phyloP scores from a whole-genome alignment of 2,113 vertebrate genomes.

The Egretta garzetta region DNA sequence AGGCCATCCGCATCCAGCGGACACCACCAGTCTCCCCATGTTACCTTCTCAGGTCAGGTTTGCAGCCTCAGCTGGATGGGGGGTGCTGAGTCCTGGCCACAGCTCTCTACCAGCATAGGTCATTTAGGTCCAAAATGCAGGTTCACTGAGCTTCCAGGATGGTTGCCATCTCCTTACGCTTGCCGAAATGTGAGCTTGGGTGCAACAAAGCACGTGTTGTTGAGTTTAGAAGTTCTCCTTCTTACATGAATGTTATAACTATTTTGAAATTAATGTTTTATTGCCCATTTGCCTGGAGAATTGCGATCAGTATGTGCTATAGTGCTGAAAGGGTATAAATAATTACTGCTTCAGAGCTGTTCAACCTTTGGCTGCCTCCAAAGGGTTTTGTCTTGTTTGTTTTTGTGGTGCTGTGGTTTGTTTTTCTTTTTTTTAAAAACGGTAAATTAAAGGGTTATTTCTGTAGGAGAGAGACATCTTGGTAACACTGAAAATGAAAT shows the following conservation, averaged over 20 bases:
- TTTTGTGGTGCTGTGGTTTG: neutral
- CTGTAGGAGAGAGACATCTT: neutral
- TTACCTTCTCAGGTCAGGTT: neutral
- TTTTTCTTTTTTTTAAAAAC: neutral
- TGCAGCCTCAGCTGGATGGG: neutral
- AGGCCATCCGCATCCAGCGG: rapidly evolving
- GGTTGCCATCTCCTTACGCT: neutral
- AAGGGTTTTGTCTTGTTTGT: neutral
- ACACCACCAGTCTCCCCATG: neutral
- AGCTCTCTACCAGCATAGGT: neutral
- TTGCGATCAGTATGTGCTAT: neutral
- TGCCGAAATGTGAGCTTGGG: neutral
- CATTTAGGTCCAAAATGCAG: neutral
- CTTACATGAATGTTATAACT: neutral
- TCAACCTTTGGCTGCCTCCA: neutral
- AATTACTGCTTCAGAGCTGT: neutral
- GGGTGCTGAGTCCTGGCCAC: neutral
- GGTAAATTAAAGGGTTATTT: constrained; percentile 11
- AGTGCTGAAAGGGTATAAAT: neutral
- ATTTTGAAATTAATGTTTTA: neutral
- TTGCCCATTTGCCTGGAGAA: neutral
- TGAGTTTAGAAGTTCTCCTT: neutral
- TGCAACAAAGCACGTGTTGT: neutral
- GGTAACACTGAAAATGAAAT: neutral
- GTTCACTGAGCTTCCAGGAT: neutral